Percentiles rank a stretch among this genome's conserved stretches.
These are phyloP conservation scores for Helleia helle DNA, from an alignment of 2,888 invertebrate genomes.

Conservation along the genomic window DNA sequence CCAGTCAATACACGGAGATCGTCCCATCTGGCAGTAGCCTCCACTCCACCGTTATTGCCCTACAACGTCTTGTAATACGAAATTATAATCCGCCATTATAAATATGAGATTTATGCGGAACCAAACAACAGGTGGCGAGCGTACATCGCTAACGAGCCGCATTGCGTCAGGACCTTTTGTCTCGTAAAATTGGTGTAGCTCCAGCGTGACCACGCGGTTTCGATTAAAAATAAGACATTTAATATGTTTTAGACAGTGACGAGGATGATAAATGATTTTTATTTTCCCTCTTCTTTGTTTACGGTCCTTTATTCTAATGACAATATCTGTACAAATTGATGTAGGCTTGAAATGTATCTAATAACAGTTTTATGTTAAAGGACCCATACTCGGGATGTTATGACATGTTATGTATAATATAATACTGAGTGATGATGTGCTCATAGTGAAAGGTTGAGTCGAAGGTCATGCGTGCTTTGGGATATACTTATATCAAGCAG, in stretches of 20 bases:
- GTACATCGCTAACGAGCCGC: conserved; percentile 26
- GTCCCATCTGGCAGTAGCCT: no score
- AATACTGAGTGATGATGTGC: no score
- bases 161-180: conserved; percentile 29
- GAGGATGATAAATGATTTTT: not conserved
- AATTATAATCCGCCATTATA: conserved; percentile 3
- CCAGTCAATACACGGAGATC: no score
- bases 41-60: no score
- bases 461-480: no score
- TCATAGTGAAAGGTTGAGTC: no score
- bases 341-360: no score
- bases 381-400: no score
- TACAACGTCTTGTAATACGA: not conserved
- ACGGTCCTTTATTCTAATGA: not conserved
- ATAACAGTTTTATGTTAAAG: no score
- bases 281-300: not conserved
- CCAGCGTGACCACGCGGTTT: conserved; percentile 6
- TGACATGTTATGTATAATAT: no score
- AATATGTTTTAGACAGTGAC: not conserved
- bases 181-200: conserved; percentile 24
- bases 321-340: not conserved
- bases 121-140: conserved; percentile 25
- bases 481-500: no score
- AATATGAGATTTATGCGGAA: conserved; percentile 14
- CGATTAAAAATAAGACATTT: conserved; percentile 6